These are phyloP conservation scores for Noctua janthina DNA, from an alignment of 2,888 invertebrate species.

Conservation along the genomic window DNA sequence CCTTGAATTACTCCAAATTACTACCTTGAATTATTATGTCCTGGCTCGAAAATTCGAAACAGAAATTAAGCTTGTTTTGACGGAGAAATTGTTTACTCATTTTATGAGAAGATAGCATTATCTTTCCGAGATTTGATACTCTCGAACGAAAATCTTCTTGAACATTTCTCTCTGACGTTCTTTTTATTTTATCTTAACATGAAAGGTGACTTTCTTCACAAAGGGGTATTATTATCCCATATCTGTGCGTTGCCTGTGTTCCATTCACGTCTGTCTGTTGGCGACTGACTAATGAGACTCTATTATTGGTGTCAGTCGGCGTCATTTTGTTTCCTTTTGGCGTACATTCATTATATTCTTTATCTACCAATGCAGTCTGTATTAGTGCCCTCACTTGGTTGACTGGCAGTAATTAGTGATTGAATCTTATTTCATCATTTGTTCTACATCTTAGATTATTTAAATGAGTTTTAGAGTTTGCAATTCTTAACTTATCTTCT, in stretches of 20 bases:
- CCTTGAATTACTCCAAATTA: conserved; percentile 13
- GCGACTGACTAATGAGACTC: conserved; percentile 65
- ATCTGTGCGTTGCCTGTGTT: conserved; percentile 39
- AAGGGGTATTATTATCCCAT: conserved; percentile 55
- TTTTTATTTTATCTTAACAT: conserved; percentile 37
- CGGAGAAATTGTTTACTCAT: conserved; percentile 16
- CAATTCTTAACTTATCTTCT: not conserved
- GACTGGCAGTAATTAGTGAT: conserved; percentile 16
- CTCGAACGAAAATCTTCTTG: conserved; percentile 24
- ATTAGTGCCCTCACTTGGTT: conserved; percentile 10
- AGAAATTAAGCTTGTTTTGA: conserved; percentile 17
- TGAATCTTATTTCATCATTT: not conserved
- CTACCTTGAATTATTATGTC: not conserved
- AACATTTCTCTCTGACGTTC: conserved; percentile 18
- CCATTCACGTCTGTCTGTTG: conserved; percentile 62
- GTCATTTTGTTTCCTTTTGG: conserved; percentile 63
- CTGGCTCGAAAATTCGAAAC: not conserved
- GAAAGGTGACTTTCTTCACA: conserved; percentile 54
- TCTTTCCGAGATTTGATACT: conserved; percentile 44
- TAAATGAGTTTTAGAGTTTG: not conserved
- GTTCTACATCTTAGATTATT: not conserved
- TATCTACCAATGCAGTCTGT: conserved; percentile 61
- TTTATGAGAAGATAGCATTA: conserved; percentile 34
- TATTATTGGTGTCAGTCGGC: conserved; percentile 65
- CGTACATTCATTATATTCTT: conserved; percentile 68